phyloP scores from a whole-genome alignment of 2,797 vertebrate genomes.

The Lithobates pipiens region DNA sequence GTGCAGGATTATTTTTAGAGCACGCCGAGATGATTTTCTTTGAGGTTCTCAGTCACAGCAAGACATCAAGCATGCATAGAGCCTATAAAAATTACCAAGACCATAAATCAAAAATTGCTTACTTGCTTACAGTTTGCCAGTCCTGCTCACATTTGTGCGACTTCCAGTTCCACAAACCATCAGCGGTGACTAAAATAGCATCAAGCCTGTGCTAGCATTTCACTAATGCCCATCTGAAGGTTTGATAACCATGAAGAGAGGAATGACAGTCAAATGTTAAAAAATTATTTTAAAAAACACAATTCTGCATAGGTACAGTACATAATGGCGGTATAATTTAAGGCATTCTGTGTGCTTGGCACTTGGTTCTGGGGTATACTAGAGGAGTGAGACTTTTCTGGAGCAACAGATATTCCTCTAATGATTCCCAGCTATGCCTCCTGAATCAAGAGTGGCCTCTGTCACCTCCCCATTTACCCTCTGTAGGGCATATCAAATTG shows the following conservation, averaged over 20 bases:
- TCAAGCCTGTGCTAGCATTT: not conserved
- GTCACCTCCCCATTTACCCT: too few relatives aligned
- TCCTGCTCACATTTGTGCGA: not conserved
- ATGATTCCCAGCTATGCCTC: too few relatives aligned
- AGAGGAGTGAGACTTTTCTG: too few relatives aligned
- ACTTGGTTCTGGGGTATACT: too few relatives aligned
- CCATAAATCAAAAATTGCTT: constrained; percentile 38
- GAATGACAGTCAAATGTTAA: too few relatives aligned
- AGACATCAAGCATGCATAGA: constrained; percentile 34
- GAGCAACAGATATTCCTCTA: too few relatives aligned
- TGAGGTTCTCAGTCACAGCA: constrained; percentile 34
- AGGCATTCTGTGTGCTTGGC: too few relatives aligned
- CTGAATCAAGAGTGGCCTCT: too few relatives aligned
- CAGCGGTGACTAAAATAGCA: constrained; percentile 9
- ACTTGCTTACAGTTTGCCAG: constrained; percentile 12
- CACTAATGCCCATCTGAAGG: not conserved
- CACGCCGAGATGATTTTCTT: constrained; percentile 37
- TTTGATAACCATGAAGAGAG: not conserved
- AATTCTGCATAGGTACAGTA: too few relatives aligned
- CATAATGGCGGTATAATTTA: not conserved
- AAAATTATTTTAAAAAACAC: too few relatives aligned
- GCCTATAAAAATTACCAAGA: constrained; percentile 29
- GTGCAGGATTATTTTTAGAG: constrained; percentile 46
- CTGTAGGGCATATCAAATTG: too few relatives aligned
- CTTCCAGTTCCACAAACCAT: constrained; percentile 5